Evolutionary conservation across 1,140 invertebrate genomes (phyloP).

Genomic region (Dinothrombium tinctorium): DNA sequence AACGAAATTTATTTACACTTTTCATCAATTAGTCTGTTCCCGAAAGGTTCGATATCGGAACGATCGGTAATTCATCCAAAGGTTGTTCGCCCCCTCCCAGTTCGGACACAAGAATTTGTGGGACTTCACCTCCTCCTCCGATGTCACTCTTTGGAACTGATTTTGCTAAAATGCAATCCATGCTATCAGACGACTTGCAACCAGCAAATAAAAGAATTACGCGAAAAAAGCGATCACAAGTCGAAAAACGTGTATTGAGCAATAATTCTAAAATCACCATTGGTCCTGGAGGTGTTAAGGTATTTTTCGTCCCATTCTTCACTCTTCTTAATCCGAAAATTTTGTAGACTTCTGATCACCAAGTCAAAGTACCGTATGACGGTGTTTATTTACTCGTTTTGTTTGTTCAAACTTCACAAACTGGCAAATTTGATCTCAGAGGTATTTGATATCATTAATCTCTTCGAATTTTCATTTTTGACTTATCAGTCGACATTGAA

Average conservation of each 20-base stretch:
- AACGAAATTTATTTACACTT: neutral
- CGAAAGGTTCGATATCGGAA: neutral
- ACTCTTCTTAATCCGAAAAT: too few relatives aligned
- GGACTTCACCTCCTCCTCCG: neutral
- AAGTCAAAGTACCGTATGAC: conserved; percentile 19
- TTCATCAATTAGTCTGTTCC: neutral
- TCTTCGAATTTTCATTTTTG: neutral
- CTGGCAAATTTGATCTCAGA: too few relatives aligned
- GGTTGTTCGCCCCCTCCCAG: neutral
- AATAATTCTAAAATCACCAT: neutral
- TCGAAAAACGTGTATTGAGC: neutral
- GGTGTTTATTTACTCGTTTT: conserved; percentile 26
- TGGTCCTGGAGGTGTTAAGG: neutral
- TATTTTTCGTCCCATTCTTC: neutral
- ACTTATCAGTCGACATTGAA: conserved; percentile 34
- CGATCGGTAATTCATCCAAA: neutral
- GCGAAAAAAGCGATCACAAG: neutral
- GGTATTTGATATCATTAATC: too few relatives aligned
- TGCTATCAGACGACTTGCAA: neutral
- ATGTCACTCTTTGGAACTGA: neutral
- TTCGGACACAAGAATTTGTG: neutral
- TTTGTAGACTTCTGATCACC: conserved; percentile 4
- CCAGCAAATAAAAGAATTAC: neutral
- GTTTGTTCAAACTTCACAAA: conserved; percentile 17
- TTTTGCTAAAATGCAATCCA: neutral